Evolutionary conservation across 2,888 invertebrate genomes (phyloP).

Genomic region (Hipparchia sbordonii): DNA sequence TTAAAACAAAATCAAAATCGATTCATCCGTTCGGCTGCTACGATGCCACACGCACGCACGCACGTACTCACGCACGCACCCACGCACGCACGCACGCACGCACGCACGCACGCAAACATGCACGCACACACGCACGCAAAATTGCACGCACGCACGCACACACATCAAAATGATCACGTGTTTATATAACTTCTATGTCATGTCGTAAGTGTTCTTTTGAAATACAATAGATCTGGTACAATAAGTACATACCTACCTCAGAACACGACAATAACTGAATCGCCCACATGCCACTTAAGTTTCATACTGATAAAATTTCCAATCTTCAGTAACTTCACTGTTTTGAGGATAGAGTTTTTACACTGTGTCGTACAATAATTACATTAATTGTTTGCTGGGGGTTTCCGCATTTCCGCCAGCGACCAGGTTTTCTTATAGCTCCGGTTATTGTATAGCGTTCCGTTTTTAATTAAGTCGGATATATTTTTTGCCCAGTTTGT

Average conservation of each 20-base stretch:
- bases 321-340: slow-evolving; percentile 21
- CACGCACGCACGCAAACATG: too few species aligned
- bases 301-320: slow-evolving; percentile 8
- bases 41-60: too few species aligned
- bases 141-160: too few species aligned
- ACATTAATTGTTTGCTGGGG: slow-evolving; percentile 44
- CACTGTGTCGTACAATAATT: slow-evolving; percentile 25
- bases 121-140: too few species aligned
- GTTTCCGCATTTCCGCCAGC: slow-evolving; percentile 58
- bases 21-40: too few species aligned
- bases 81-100: too few species aligned
- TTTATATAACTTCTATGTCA: slow-evolving; percentile 36
- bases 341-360: slow-evolving; percentile 8
- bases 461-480: slow-evolving; percentile 49
- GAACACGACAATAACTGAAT: slow-evolving; percentile 19
- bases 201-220: slow-evolving; percentile 43
- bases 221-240: slow-evolving; percentile 43
- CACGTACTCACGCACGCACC: too few species aligned
- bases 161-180: slow-evolving; percentile 25
- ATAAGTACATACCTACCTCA: slow-evolving; percentile 33
- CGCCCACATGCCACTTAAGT: slow-evolving; percentile 31
- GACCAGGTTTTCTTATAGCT: slow-evolving; percentile 51
- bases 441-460: slow-evolving; percentile 46
- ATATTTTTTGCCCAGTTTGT: slow-evolving; percentile 24
- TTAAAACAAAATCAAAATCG: too few species aligned